Conservation (phyloP, 1,140 invertebrate species). For the Drosophila virilis region DNA sequence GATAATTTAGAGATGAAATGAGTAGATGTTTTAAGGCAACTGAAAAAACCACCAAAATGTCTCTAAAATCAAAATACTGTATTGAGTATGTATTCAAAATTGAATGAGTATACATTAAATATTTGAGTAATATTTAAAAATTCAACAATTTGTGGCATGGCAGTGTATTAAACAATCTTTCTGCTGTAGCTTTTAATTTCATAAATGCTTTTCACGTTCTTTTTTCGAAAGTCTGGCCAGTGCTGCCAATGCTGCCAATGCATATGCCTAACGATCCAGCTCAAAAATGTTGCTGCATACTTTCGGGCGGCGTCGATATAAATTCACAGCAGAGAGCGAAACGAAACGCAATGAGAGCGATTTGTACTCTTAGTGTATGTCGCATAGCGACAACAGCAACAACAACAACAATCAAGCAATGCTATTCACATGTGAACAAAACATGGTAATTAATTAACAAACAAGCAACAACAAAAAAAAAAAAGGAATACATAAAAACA, state of each 20-base stretch:
- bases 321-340: constrained; percentile 12
- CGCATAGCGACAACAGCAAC: constrained; percentile 6
- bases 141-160: background rate
- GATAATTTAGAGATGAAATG: background rate
- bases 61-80: no score
- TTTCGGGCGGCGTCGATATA: constrained; percentile 41
- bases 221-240: constrained; percentile 14
- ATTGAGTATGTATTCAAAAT: no score
- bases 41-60: no score
- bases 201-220: constrained; percentile 4
- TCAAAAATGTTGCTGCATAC: constrained; percentile 47
- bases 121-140: no score
- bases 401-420: background rate
- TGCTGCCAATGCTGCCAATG: constrained; percentile 47
- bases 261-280: constrained; percentile 16
- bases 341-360: background rate
- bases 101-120: no score
- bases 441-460: constrained; percentile 18
- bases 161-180: constrained; percentile 19
- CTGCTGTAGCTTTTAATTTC: background rate
- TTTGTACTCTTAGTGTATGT: constrained; percentile 17
- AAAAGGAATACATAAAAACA: constrained; percentile 11
- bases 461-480: constrained; percentile 1
- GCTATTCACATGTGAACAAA: constrained; percentile 9
- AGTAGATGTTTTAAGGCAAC: no score